Evolutionary conservation across 2,113 vertebrate genomes (phyloP), one percentile per base, ranked within the genome.

Genomic region (Peromyscus polionotus): DNA sequence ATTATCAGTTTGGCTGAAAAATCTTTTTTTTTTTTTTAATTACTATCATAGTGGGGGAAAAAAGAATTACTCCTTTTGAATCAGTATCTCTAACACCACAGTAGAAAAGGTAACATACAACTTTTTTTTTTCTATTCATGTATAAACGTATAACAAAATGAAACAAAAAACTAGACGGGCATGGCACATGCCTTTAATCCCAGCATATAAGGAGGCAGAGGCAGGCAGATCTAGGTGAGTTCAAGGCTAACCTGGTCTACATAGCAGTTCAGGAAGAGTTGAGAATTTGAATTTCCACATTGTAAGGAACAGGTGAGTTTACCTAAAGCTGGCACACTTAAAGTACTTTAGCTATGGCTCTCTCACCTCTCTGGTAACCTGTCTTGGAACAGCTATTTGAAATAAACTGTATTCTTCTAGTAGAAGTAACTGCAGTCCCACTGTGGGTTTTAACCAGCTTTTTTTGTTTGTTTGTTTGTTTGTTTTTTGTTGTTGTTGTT

Each of bases 381-480:
- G 28, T 72, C 42, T 84, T 57, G 3, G 57, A 94, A 96, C 45
- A 94, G 76, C 86, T 61, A 73, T 3, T 65, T 45, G 70, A 96
- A 96, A 95, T 77, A 96, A 94, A 87, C 5, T 80, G 36, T 77
- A 89, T 4, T 91, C 68, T 87, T 94, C 68, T 54, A 54, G 54
- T 54, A 54, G 54, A 54, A 54, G 54, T 54, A 54, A 54, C 54
- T 54, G 54, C 94, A 88, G 94, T 28, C 86, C 19, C 54, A 94
- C 11, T 79, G 93, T 95, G 31, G 13, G n/a, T 77, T 96, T 97
- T 89, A 96, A 91, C 57, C 28, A 80, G 70, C 26, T 91, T 96
- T 48, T 48, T 48, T 48, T 48, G 4, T 48, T 48, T 42, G 39
- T 42, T 48, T 48, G 5, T 48, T 48, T 48, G 45, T 6, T 48